A percentile compares a stretch with the other conserved stretches of the same genome.
phyloP scores from a whole-genome alignment of 2,797 vertebrate species.

The Sorex maritimensis region DNA sequence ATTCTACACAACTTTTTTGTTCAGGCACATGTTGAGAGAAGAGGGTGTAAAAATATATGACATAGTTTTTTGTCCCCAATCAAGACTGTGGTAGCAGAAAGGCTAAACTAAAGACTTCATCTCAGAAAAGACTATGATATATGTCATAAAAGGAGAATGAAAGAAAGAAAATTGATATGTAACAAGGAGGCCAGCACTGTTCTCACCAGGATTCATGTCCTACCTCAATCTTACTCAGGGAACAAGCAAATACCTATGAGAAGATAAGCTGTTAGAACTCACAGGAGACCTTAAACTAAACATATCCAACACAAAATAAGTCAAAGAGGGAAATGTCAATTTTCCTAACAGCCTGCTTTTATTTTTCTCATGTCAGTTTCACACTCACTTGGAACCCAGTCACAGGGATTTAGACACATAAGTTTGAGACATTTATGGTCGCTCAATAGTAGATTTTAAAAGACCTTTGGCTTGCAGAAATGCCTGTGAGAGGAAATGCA shows the following conservation, averaged over 20 bases:
- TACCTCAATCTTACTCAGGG: conserved; percentile 38
- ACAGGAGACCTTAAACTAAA: conserved; percentile 67
- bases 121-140: neutral
- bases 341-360: conserved; percentile 53
- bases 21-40: accelerated
- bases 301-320: conserved; percentile 57
- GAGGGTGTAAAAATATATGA: neutral
- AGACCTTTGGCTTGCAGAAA: neutral
- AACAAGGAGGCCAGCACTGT: neutral
- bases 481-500: conserved; percentile 25
- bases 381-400: conserved; percentile 64
- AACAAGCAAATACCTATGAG: conserved; percentile 49
- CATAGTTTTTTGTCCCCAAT: neutral
- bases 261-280: conserved; percentile 67
- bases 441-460: conserved; percentile 60
- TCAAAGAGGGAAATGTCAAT: conserved; percentile 17
- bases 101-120: neutral
- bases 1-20: neutral
- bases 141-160: neutral
- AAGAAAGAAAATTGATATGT: neutral
- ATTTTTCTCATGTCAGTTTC: conserved; percentile 64
- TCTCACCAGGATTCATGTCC: neutral
- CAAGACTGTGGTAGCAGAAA: neutral
- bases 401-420: conserved; percentile 17
- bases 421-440: conserved; percentile 34